Percentiles rank a stretch among this genome's conserved stretches.
phyloP scores from a whole-genome alignment of 2,888 invertebrate species.

The Cheilosia scutellata region DNA sequence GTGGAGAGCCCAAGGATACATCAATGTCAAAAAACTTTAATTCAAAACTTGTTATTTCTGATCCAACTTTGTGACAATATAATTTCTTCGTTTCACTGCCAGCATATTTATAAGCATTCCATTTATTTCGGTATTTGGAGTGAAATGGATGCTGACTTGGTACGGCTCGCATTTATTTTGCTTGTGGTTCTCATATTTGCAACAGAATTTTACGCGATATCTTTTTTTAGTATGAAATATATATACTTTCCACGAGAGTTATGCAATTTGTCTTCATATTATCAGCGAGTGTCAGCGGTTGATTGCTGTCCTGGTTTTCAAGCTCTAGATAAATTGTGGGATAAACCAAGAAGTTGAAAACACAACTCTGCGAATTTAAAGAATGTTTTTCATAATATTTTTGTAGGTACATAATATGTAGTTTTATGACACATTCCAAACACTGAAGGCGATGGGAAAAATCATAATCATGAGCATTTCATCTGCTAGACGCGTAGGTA shows the following conservation, averaged over 20 bases:
- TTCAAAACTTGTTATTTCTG: slow-evolving; percentile 52
- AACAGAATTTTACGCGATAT: slow-evolving; percentile 11
- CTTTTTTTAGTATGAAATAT: neutral
- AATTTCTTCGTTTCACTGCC: slow-evolving; percentile 43
- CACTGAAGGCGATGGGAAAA: too few species aligned
- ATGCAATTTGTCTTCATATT: neutral
- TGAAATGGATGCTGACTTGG: neutral
- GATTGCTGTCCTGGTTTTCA: neutral
- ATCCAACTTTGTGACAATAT: slow-evolving; percentile 57
- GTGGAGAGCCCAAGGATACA: slow-evolving; percentile 36
- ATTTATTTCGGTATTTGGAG: slow-evolving; percentile 10
- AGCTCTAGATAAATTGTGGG: neutral
- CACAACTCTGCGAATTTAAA: too few species aligned
- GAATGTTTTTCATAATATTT: too few species aligned
- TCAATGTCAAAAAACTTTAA: slow-evolving; percentile 51
- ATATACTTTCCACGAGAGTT: neutral
- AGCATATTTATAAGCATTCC: slow-evolving; percentile 22
- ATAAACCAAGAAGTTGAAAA: neutral
- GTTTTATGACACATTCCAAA: too few species aligned
- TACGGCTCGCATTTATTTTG: too few species aligned
- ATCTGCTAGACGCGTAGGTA: neutral
- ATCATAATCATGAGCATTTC: too few species aligned
- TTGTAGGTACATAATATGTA: too few species aligned
- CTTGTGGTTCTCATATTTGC: slow-evolving; percentile 18
- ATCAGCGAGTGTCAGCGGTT: neutral